phyloP scores from a whole-genome alignment of 2,888 invertebrate genomes.

The Anorthoa munda region DNA sequence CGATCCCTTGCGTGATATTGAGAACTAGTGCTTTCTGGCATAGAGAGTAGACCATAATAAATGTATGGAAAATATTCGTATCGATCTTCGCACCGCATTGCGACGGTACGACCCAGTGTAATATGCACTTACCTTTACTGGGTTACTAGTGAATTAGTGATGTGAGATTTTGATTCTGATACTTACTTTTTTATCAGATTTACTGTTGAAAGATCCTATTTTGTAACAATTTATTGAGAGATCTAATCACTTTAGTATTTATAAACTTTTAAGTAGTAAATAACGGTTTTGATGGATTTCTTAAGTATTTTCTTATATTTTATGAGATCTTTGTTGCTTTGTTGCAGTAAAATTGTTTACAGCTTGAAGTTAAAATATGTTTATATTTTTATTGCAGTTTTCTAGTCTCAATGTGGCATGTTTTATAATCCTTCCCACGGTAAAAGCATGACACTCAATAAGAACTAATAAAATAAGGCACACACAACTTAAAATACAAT shows the following conservation, averaged over 20 bases:
- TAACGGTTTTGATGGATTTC: neutral
- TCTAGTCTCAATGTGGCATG: neutral
- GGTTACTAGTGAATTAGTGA: neutral
- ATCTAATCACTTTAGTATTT: neutral
- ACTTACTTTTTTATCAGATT: neutral
- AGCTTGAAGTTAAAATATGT: no score
- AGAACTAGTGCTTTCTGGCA: conserved; percentile 15
- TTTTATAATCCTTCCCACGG: conserved; percentile 52
- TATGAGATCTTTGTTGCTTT: conserved; percentile 1
- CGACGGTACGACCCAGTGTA: neutral
- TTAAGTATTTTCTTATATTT: neutral
- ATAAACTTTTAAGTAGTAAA: neutral
- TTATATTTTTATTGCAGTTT: no score
- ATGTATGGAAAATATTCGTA: conserved; percentile 16
- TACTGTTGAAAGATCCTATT: no score
- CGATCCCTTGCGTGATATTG: conserved; percentile 41
- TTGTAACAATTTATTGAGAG: neutral
- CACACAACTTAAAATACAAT: conserved; percentile 71
- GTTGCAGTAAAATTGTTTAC: neutral
- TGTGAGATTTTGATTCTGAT: conserved; percentile 7
- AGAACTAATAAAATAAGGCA: conserved; percentile 82
- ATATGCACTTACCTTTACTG: conserved; percentile 29
- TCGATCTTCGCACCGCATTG: conserved; percentile 27
- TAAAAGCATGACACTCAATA: conserved; percentile 61
- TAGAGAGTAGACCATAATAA: conserved; percentile 16